phyloP scores from a whole-genome alignment of 1,140 invertebrate species.

The Anoplophora glabripennis region DNA sequence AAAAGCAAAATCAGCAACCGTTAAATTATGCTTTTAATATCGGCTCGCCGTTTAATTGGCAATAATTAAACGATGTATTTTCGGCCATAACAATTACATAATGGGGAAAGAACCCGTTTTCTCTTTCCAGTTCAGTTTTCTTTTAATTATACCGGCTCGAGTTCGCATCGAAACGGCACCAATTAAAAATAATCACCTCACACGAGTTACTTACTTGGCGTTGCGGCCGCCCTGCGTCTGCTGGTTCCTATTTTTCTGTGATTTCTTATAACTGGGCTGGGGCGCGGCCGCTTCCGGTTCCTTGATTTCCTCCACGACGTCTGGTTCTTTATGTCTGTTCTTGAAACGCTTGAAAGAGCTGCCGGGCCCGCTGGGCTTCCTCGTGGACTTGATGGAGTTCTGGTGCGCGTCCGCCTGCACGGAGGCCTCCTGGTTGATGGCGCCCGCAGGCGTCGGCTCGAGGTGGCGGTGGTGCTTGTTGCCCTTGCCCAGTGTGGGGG shows the following conservation, averaged over 20 bases:
- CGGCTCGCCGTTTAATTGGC: too few species aligned
- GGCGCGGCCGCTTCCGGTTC: slow-evolving; percentile 30
- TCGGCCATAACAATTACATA: too few species aligned
- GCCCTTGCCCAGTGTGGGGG: slow-evolving; percentile 58
- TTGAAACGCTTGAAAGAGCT: slow-evolving; percentile 42
- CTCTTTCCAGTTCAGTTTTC: too few species aligned
- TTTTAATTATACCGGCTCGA: too few species aligned
- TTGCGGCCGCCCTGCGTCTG: slow-evolving; percentile 35
- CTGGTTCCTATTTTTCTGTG: slow-evolving; percentile 21
- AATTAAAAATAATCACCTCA: slow-evolving; percentile 11
- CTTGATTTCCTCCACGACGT: slow-evolving; percentile 37
- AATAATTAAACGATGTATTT: too few species aligned
- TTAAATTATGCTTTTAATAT: too few species aligned
- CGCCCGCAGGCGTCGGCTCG: slow-evolving; percentile 60
- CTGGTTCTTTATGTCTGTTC: slow-evolving; percentile 44
- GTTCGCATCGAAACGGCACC: neutral
- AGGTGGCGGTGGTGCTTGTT: slow-evolving; percentile 53
- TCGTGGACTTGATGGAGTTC: slow-evolving; percentile 54
- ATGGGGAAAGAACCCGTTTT: too few species aligned
- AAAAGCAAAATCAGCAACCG: too few species aligned
- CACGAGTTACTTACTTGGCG: slow-evolving; percentile 37
- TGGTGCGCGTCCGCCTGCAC: slow-evolving; percentile 51
- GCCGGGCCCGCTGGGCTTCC: slow-evolving; percentile 50
- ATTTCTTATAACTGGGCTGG: slow-evolving; percentile 40
- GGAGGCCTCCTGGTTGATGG: slow-evolving; percentile 57